Percentiles rank a stretch among this genome's conserved stretches.
Conservation (phyloP, 1,140 invertebrate species). For the Aphelenchoides fujianensis region DNA sequence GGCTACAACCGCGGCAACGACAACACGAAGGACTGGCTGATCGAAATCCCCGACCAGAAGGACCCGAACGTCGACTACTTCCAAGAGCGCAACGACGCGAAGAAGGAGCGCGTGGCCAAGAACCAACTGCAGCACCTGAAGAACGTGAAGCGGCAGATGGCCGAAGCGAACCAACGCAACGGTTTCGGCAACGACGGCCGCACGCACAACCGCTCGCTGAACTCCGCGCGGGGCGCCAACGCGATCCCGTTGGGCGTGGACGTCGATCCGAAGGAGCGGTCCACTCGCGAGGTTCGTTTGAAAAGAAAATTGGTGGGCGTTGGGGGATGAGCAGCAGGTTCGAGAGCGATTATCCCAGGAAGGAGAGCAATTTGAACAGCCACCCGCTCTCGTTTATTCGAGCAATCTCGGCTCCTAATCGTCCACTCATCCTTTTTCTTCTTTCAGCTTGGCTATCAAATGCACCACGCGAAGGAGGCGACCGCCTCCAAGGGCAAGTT, state of each 20-base stretch:
- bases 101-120: conserved; percentile 84
- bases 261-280: no score
- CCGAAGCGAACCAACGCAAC: no score
- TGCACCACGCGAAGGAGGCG: conserved; percentile 77
- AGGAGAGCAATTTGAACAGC: no score
- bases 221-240: conserved; percentile 7
- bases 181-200: no score
- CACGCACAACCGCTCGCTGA: no score
- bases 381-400: no score
- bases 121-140: conserved; percentile 89
- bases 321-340: no score
- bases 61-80: conserved; percentile 87
- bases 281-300: neutral
- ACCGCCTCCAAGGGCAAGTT: conserved; percentile 90
- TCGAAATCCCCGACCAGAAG: conserved; percentile 71
- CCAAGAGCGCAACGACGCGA: conserved; percentile 73
- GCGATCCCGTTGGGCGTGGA: conserved; percentile 30
- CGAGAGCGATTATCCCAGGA: no score
- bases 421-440: no score
- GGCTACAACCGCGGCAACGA: conserved; percentile 77
- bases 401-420: no score
- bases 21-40: conserved; percentile 86
- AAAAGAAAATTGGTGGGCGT: no score
- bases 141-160: conserved; percentile 74
- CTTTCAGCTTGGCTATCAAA: conserved; percentile 72